Evolutionary conservation across 2,797 vertebrate genomes (phyloP).

Genomic region (Spinus pinus): DNA sequence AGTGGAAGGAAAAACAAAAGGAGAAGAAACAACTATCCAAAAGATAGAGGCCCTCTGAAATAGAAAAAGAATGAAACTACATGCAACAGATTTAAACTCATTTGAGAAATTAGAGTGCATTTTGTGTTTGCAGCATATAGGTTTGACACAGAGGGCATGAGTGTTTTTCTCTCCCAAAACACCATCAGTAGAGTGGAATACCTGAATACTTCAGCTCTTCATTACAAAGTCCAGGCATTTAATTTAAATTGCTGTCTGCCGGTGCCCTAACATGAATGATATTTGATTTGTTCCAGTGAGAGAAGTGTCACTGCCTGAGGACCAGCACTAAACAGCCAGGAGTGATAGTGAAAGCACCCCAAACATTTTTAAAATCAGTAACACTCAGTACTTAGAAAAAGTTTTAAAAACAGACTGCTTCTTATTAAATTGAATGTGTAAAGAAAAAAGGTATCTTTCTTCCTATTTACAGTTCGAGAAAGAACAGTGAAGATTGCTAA

Average conservation of each 20-base stretch:
- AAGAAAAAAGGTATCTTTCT: neutral
- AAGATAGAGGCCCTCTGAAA: neutral
- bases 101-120: neutral
- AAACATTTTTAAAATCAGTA: neutral
- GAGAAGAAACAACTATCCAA: neutral
- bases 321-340: neutral
- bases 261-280: neutral
- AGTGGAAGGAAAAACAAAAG: neutral
- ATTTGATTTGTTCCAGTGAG: rapidly evolving
- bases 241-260: neutral
- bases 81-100: neutral
- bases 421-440: neutral
- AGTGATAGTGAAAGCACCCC: neutral
- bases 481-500: constrained; percentile 86
- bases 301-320: neutral
- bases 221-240: neutral
- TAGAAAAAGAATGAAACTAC: neutral
- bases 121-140: neutral
- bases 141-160: neutral
- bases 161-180: neutral
- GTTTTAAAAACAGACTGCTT: neutral
- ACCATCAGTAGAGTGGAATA: neutral
- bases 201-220: neutral
- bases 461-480: constrained; percentile 82
- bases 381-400: neutral